Evolutionary conservation across 1,140 invertebrate genomes (phyloP).

Genomic region (Glomeris maerens): DNA sequence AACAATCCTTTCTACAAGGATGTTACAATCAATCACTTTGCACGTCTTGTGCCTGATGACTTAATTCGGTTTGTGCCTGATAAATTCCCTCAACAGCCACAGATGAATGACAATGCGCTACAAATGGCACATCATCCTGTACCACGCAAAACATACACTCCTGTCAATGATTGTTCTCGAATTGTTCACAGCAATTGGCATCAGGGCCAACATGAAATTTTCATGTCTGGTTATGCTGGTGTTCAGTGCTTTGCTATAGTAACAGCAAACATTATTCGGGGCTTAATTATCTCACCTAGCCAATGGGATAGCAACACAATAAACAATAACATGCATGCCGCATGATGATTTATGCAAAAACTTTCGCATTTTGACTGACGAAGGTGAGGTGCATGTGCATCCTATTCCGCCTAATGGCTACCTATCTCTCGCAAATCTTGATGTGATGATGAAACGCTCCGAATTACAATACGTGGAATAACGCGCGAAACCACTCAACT

Average conservation of each 20-base stretch:
- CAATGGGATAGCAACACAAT: conserved; percentile 2
- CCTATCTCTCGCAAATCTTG: background rate
- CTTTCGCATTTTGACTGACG: conserved; percentile 9
- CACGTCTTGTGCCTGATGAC: background rate
- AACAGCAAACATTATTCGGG: conserved; percentile 11
- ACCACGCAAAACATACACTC: background rate
- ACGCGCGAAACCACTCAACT: too few relatives aligned
- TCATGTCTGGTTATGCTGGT: background rate
- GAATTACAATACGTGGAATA: too few relatives aligned
- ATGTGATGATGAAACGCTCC: background rate
- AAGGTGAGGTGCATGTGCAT: conserved; percentile 8
- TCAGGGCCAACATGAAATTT: conserved; percentile 10
- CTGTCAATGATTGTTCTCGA: conserved; percentile 1
- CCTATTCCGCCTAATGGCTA: background rate
- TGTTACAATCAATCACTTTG: conserved; percentile 9
- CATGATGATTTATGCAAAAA: too few relatives aligned
- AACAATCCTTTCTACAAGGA: conserved; percentile 14
- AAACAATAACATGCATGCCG: too few relatives aligned
- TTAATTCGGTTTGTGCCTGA: background rate
- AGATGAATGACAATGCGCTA: background rate
- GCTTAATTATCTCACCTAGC: background rate
- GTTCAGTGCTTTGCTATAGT: conserved; percentile 8
- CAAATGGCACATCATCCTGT: background rate
- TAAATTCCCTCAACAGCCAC: background rate
- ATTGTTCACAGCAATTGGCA: conserved; percentile 10